phyloP scores from a whole-genome alignment of 2,113 vertebrate genomes.

The Todiramphus chloris region DNA sequence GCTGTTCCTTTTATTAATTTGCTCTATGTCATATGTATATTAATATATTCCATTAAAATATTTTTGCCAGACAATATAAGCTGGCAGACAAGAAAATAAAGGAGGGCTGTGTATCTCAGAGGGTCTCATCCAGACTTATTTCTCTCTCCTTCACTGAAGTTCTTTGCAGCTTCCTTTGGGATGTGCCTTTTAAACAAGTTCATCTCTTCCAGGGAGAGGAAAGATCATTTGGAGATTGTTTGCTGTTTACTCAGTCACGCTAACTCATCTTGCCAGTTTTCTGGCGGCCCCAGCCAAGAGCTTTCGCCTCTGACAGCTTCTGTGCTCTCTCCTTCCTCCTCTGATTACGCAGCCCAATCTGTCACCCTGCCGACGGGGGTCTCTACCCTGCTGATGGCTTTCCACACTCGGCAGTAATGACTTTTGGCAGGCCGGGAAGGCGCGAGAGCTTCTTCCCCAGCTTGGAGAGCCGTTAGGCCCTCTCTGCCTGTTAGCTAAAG shows the following conservation, averaged over 20 bases:
- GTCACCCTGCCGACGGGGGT: slow-evolving; percentile 93
- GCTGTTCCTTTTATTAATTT: slow-evolving; percentile 72
- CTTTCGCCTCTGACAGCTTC: slow-evolving; percentile 87
- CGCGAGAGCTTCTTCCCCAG: slow-evolving; percentile 75
- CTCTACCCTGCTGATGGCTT: slow-evolving; percentile 93
- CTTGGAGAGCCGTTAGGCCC: slow-evolving; percentile 75
- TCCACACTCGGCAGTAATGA: slow-evolving; percentile 97
- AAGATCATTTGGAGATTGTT: slow-evolving; percentile 78
- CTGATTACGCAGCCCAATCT: slow-evolving; percentile 96
- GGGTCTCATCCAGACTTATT: slow-evolving; percentile 52
- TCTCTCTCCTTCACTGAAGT: slow-evolving; percentile 49
- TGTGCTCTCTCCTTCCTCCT: slow-evolving; percentile 86
- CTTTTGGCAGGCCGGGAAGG: slow-evolving; percentile 93
- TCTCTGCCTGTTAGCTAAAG: slow-evolving; percentile 89
- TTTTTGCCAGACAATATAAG: slow-evolving; percentile 53
- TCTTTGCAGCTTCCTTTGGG: slow-evolving; percentile 37
- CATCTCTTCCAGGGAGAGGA: slow-evolving; percentile 63
- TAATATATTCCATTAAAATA: slow-evolving; percentile 63
- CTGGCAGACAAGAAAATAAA: slow-evolving; percentile 52
- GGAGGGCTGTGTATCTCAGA: slow-evolving; percentile 24
- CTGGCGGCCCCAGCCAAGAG: slow-evolving; percentile 91
- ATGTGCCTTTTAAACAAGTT: slow-evolving; percentile 66
- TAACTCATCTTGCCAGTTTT: slow-evolving; percentile 91
- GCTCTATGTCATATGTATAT: slow-evolving; percentile 68
- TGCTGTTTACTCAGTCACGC: slow-evolving; percentile 80